Evolutionary conservation across 2,797 vertebrate genomes (phyloP).

Genomic region (Alca torda): DNA sequence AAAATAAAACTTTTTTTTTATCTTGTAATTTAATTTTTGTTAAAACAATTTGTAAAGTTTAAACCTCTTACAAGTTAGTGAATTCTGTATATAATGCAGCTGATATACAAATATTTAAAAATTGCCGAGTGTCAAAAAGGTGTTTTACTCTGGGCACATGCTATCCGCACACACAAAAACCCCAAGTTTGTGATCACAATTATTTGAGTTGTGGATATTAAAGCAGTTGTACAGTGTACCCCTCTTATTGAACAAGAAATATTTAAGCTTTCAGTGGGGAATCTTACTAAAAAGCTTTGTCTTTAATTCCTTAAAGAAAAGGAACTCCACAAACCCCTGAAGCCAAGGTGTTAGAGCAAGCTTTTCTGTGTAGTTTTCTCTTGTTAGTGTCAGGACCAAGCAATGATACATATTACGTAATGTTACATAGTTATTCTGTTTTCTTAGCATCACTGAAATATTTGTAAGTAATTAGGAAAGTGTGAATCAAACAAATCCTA

Average conservation of each 20-base stretch:
- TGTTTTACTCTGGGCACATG: neutral
- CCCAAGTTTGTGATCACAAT: neutral
- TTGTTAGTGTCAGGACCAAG: neutral
- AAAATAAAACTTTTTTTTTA: neutral
- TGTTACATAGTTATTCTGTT: neutral
- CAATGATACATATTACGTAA: neutral
- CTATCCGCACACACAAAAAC: neutral
- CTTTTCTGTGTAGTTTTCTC: neutral
- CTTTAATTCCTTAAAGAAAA: neutral
- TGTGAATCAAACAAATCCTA: neutral
- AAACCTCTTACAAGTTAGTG: neutral
- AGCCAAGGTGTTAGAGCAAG: neutral
- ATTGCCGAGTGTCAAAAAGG: neutral
- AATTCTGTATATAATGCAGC: neutral
- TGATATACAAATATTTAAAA: neutral
- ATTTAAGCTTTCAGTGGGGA: neutral
- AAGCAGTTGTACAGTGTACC: neutral
- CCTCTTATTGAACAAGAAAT: neutral
- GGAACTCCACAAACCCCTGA: neutral
- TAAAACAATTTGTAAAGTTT: neutral
- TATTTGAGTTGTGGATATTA: neutral
- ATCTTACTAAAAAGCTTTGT: neutral
- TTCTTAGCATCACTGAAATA: neutral
- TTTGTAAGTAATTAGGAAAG: constrained; percentile 16
- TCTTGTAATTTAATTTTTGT: neutral